Evolutionary conservation across 2,797 vertebrate genomes (phyloP).

Genomic region (Gobionotothen gibberifrons): DNA sequence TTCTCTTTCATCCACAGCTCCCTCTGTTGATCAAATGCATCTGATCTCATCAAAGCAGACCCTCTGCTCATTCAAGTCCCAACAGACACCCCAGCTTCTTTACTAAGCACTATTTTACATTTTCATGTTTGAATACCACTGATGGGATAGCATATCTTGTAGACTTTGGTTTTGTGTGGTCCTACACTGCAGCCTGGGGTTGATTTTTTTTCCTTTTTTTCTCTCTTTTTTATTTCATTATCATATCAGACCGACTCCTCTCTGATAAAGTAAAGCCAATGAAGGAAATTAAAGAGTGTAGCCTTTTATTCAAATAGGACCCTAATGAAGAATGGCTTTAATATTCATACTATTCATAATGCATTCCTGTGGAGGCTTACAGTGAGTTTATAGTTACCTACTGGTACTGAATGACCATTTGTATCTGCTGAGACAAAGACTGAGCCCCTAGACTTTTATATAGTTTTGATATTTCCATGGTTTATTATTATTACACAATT

Average conservation of each 20-base stretch:
- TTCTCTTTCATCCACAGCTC: constrained; percentile 77
- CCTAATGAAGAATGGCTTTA: constrained; percentile 40
- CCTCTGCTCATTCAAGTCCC: constrained; percentile 81
- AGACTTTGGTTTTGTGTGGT: constrained; percentile 80
- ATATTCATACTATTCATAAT: constrained; percentile 43
- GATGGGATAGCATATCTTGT: constrained; percentile 73
- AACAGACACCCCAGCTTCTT: constrained; percentile 76
- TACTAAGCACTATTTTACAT: constrained; percentile 80
- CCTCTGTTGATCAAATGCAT: constrained; percentile 83
- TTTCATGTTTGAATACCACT: constrained; percentile 76
- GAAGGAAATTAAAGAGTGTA: constrained; percentile 50
- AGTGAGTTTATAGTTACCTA: constrained; percentile 28
- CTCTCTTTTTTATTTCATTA: constrained; percentile 35
- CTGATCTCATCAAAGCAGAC: constrained; percentile 83
- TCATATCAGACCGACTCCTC: constrained; percentile 58
- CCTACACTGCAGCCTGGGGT: constrained; percentile 67
- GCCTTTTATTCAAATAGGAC: constrained; percentile 39
- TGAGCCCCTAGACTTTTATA: constrained; percentile 22
- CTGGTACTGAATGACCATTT: constrained; percentile 13
- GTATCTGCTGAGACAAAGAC: constrained; percentile 15
- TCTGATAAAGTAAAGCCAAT: constrained; percentile 54
- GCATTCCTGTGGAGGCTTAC: constrained; percentile 32
- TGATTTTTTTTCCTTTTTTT: constrained; percentile 32
- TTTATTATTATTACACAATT: constrained; percentile 18
- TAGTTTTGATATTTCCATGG: constrained; percentile 41